Base-by-base conservation (phyloP, 2,888 invertebrate genomes). In the Oscheius sp. region DNA sequence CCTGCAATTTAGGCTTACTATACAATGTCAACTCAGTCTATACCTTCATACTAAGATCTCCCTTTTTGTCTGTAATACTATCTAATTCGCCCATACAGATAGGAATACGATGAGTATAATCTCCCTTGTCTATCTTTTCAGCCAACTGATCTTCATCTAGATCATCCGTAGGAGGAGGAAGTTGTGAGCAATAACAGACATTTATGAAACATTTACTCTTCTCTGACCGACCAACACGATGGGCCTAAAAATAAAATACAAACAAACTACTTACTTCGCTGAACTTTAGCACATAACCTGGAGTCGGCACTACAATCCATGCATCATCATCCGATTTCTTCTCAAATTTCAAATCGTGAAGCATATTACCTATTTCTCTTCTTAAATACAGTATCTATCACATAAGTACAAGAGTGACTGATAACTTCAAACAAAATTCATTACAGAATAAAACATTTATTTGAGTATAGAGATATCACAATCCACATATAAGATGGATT, bases 201-300 rank as follows among this genome's bases (percentile, higher is more conserved):
- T 83, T 83, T 6, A 83, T 71, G 64, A 83, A 83, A 24, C 76
- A 71, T 62, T 83, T 83, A 17, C 67, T 47, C 9, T 64, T 64
- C 9, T 67, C 65, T 12, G 68, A 65, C 2, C 64, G 68, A 6
- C 56, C 38, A 38, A 64, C 26, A 6, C 26, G 22, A 20, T 26
- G 44, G 14, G 67, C 54, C 57, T 73, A 61, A 68, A 74, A 68
- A 57, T 49, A 69, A 67, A 51, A 38, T 30, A 59, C 4, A 2
- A n/a, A 5, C 5, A 36, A 8, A 41, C 12, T 17, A 41, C 51
- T 9, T 8, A 67, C 67, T 20, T 61, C 28, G 20, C 74, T 81
- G 74, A 82, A 82, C 67, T 83, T 83, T 54, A 80, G 57, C 1
- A 82, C 80, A 50, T 76, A 81, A 33, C 83, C 83, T 0, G 81